Evolutionary conservation across 2,797 vertebrate species (phyloP).

Genomic region (Aulostomus chinensis): DNA sequence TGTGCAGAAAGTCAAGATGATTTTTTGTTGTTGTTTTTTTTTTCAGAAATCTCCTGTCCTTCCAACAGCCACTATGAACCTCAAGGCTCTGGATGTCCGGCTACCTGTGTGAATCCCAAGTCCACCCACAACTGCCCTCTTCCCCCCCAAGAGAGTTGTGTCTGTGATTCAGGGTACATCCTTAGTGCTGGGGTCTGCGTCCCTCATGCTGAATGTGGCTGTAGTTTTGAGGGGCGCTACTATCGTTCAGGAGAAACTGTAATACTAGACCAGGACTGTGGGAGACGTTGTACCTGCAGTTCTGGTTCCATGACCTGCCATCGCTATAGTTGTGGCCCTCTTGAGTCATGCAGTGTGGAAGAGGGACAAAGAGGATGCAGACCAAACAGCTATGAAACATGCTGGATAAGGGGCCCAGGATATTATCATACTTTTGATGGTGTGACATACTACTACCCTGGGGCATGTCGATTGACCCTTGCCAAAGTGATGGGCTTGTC

Average conservation of each 20-base stretch:
- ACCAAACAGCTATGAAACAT: conserved; percentile 54
- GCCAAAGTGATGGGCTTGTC: conserved; percentile 52
- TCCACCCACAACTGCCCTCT: conserved; percentile 58
- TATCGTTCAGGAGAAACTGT: conserved; percentile 60
- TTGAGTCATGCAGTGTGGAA: conserved; percentile 36
- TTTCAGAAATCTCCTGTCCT: conserved; percentile 64
- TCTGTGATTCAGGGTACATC: conserved; percentile 69
- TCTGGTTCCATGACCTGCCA: conserved; percentile 39
- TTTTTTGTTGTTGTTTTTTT: too few species aligned
- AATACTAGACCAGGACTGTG: conserved; percentile 54
- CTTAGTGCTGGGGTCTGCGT: conserved; percentile 67
- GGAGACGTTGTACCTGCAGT: conserved; percentile 61
- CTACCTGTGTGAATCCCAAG: conserved; percentile 64
- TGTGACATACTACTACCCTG: conserved; percentile 63
- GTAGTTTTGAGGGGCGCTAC: conserved; percentile 62
- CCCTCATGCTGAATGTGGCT: conserved; percentile 67
- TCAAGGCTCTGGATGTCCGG: conserved; percentile 63
- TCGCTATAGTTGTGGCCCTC: conserved; percentile 26
- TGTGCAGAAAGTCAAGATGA: rapidly evolving
- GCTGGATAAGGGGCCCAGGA: conserved; percentile 55
- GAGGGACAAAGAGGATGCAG: conserved; percentile 64
- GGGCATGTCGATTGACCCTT: conserved; percentile 67
- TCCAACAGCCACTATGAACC: conserved; percentile 73
- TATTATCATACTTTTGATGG: conserved; percentile 74
- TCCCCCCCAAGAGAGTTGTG: conserved; percentile 62